Conservation (phyloP, 2,797 vertebrate genomes). For the Oryzias sinensis region DNA sequence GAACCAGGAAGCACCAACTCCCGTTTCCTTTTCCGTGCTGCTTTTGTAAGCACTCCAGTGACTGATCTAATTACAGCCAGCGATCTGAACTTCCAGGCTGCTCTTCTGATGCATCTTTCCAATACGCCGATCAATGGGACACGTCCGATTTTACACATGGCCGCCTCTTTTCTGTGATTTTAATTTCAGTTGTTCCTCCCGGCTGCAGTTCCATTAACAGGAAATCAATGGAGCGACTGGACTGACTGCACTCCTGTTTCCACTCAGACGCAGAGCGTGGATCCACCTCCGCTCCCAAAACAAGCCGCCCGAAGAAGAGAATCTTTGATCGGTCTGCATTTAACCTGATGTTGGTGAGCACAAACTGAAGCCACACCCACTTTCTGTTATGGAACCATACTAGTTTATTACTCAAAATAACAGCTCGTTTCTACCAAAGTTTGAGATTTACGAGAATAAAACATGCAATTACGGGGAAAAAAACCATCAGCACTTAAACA, state of each 20-base stretch:
- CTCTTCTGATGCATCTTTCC: conserved; percentile 4
- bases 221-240: conserved; percentile 57
- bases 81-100: too few species aligned
- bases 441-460: conserved; percentile 45
- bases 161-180: conserved; percentile 51
- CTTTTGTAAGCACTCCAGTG: not conserved
- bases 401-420: conserved; percentile 75
- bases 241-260: conserved; percentile 8
- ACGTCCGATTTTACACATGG: conserved; percentile 83
- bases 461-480: conserved; percentile 56
- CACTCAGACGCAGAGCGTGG: not conserved
- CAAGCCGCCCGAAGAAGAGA: not conserved
- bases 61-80: not conserved
- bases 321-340: not conserved
- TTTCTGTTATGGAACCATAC: conserved; percentile 39
- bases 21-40: not conserved
- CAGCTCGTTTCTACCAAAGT: conserved; percentile 53
- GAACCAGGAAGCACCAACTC: too few species aligned
- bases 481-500: conserved; percentile 19
- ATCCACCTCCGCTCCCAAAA: not conserved
- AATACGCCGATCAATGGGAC: conserved; percentile 74
- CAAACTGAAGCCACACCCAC: conserved; percentile 10
- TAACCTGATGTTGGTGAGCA: not conserved
- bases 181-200: conserved; percentile 55
- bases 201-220: conserved; percentile 65